Conservation (phyloP, 37 sponge, comb jelly and placozoan genomes). For the Halisarca cf. caerulea region DNA sequence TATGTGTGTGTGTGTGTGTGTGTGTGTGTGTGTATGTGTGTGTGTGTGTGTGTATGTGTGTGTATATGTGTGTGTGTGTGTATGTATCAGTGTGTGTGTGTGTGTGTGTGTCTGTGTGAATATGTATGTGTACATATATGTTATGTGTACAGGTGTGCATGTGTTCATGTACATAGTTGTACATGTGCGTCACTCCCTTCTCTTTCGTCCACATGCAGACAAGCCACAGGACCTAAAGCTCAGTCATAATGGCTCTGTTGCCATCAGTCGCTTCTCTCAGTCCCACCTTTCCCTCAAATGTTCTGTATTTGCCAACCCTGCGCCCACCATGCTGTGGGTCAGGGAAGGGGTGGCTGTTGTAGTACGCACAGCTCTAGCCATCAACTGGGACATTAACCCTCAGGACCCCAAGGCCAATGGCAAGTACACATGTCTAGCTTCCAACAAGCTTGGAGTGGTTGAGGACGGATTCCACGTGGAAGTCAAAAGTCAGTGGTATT, state of each 20-base stretch:
- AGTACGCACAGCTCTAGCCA: neutral
- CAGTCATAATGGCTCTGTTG: neutral
- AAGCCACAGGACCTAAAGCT: slow-evolving; percentile 13
- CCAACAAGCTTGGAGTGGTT: neutral
- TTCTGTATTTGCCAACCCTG: slow-evolving; percentile 2
- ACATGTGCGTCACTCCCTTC: too few relatives aligned
- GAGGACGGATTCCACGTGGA: neutral
- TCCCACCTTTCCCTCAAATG: neutral
- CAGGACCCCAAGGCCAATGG: neutral
- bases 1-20: too few relatives aligned
- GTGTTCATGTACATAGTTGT: too few relatives aligned
- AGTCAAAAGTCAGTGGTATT: neutral
- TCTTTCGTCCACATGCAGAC: neutral
- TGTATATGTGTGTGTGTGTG: too few relatives aligned
- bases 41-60: too few relatives aligned
- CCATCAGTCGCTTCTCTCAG: neutral
- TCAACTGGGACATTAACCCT: neutral
- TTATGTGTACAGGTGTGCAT: too few relatives aligned
- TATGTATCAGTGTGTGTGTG: too few relatives aligned
- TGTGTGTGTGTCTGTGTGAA: too few relatives aligned
- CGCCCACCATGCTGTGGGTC: slow-evolving; percentile 10
- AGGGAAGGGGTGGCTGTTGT: neutral
- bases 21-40: too few relatives aligned
- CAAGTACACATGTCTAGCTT: neutral
- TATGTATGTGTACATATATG: too few relatives aligned